A percentile compares a stretch with the other conserved stretches of the same genome.
Conservation (phyloP, 2,113 vertebrate species). For the Cyprinodon tularosa region DNA sequence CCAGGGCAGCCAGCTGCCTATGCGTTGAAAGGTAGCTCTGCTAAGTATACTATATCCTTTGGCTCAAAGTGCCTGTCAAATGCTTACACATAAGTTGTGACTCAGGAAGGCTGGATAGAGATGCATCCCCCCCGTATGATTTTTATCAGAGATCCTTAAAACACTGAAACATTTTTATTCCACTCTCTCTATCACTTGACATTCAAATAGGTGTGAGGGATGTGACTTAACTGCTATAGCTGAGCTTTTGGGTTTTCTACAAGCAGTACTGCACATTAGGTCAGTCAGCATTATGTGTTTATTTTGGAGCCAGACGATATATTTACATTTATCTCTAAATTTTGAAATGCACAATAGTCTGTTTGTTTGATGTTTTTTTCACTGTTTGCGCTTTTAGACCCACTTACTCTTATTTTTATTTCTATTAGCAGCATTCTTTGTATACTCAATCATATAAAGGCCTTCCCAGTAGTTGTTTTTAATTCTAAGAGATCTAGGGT, state of each 20-base stretch:
- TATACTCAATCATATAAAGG: neutral
- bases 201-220: neutral
- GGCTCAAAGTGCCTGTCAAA: too few species aligned
- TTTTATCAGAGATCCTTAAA: too few species aligned
- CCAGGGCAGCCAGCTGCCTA: too few species aligned
- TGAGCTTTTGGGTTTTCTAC: neutral
- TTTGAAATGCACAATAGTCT: neutral
- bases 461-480: neutral
- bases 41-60: too few species aligned
- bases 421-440: neutral
- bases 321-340: neutral
- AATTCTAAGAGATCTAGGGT: slow-evolving; percentile 7
- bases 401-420: neutral
- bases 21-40: too few species aligned
- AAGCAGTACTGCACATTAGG: neutral
- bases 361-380: neutral
- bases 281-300: neutral
- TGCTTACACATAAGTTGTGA: too few species aligned
- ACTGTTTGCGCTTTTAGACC: neutral
- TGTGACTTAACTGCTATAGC: too few species aligned
- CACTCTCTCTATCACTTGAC: too few species aligned
- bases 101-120: too few species aligned
- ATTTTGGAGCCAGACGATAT: neutral
- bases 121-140: too few species aligned
- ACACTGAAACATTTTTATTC: too few species aligned